Conservation (phyloP, 92 coral and sea anemone genomes). For the Virgularia gustaviana region DNA sequence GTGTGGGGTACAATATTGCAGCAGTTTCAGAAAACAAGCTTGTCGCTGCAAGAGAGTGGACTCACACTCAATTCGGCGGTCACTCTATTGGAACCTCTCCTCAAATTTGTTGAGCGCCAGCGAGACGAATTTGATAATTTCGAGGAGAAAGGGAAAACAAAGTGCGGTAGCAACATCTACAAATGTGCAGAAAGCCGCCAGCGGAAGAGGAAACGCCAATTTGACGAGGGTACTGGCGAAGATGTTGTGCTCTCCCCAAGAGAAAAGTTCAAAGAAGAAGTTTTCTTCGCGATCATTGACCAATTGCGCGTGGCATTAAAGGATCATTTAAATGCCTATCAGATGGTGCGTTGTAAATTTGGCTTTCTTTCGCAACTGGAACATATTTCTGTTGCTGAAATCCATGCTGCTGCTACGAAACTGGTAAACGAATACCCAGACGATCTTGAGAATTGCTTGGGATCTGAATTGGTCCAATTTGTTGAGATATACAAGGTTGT, state of each 20-base stretch:
- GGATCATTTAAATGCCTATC: conserved; percentile 11
- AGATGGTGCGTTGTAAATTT: conserved; percentile 6
- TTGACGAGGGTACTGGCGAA: conserved; percentile 12
- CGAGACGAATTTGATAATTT: conserved; percentile 12
- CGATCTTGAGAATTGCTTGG: not conserved
- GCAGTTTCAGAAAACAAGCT: conserved; percentile 22
- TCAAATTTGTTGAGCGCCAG: conserved; percentile 9
- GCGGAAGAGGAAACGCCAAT: conserved; percentile 20
- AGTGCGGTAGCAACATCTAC: conserved; percentile 16
- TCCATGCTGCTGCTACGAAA: conserved; percentile 13
- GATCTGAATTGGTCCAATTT: not conserved
- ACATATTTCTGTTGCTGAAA: not conserved
- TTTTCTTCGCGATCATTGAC: conserved; percentile 3
- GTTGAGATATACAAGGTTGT: conserved; percentile 9
- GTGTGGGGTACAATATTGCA: conserved; percentile 11
- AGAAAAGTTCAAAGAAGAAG: conserved; percentile 17
- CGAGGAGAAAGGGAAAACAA: conserved; percentile 4
- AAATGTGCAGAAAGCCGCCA: conserved; percentile 6
- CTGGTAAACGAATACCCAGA: conserved; percentile 18
- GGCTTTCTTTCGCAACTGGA: conserved; percentile 9
- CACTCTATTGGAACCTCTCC: conserved; percentile 15
- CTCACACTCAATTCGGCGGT: conserved; percentile 7
- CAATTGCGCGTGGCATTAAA: conserved; percentile 8
- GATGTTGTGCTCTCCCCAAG: not conserved
- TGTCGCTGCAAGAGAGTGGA: conserved; percentile 17